Conservation (phyloP, 2,113 vertebrate genomes). For the Laticauda laticaudata region DNA sequence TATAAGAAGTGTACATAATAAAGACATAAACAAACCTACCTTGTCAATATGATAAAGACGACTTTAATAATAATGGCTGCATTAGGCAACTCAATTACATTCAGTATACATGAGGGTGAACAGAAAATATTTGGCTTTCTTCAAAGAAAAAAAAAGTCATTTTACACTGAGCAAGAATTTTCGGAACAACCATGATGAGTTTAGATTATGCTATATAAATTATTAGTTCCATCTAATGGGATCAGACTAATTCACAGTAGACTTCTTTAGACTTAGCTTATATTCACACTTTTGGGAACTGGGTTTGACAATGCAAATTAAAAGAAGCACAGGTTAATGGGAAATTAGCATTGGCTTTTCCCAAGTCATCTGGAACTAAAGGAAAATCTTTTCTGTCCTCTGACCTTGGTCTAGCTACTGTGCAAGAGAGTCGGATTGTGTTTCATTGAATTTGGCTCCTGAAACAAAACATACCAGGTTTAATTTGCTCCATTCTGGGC, state of each 20-base stretch:
- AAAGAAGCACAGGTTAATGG: constrained; percentile 57
- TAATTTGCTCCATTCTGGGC: constrained; percentile 32
- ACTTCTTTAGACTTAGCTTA: constrained; percentile 48
- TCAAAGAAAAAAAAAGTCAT: neutral
- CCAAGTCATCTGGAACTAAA: constrained; percentile 58
- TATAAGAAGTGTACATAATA: neutral
- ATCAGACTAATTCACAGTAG: constrained; percentile 51
- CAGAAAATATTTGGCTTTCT: neutral
- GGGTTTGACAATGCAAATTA: constrained; percentile 36
- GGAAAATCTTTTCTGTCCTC: constrained; percentile 52
- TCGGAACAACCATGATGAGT: neutral
- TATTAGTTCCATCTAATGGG: constrained; percentile 51
- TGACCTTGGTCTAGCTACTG: constrained; percentile 49
- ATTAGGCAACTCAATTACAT: neutral
- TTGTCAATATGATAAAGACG: neutral
- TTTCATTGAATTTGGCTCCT: constrained; percentile 53
- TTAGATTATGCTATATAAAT: constrained; percentile 41
- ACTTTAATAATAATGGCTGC: constrained; percentile 3
- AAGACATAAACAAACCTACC: neutral
- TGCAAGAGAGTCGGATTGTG: constrained; percentile 43
- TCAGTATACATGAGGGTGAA: neutral
- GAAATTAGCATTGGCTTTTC: constrained; percentile 56
- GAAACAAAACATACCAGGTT: constrained; percentile 56
- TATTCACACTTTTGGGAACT: constrained; percentile 57
- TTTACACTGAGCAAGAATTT: constrained; percentile 33